These are phyloP conservation scores for Melieria crassipennis DNA, from an alignment of 2,888 invertebrate species.

Conservation along the genomic window DNA sequence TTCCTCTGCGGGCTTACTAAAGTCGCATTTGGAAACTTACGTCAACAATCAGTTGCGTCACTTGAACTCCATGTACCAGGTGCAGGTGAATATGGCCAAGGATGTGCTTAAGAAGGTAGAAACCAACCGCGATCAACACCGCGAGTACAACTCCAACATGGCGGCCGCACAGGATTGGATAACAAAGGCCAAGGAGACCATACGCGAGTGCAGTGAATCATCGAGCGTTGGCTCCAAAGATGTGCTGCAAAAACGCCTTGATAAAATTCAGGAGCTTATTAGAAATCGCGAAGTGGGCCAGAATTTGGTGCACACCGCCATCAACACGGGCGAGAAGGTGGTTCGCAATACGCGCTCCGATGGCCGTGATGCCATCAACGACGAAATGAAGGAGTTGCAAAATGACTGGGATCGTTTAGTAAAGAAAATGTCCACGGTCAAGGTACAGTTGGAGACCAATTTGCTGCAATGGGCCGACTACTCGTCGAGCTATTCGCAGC, in stretches of 20 bases:
- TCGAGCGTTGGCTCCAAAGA: conserved; percentile 83
- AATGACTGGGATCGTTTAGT: conserved; percentile 92
- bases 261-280: conserved; percentile 82
- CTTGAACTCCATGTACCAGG: conserved; percentile 88
- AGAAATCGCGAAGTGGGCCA: conserved; percentile 88
- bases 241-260: conserved; percentile 81
- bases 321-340: conserved; percentile 91
- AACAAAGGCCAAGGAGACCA: conserved; percentile 83
- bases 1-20: conserved; percentile 77
- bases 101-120: conserved; percentile 92
- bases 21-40: conserved; percentile 87
- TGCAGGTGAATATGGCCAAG: conserved; percentile 85
- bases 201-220: conserved; percentile 79
- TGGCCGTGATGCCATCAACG: conserved; percentile 86
- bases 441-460: conserved; percentile 89
- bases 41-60: conserved; percentile 88
- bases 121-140: conserved; percentile 86
- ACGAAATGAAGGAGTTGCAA: conserved; percentile 88
- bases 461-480: conserved; percentile 96
- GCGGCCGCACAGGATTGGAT: conserved; percentile 86
- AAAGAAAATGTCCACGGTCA: conserved; percentile 90
- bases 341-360: conserved; percentile 87
- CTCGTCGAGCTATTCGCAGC: conserved; percentile 89
- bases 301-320: conserved; percentile 84
- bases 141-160: conserved; percentile 80